These are phyloP conservation scores for Tenthredo distinguenda DNA, from an alignment of 2,888 invertebrate genomes.

Conservation along the genomic window DNA sequence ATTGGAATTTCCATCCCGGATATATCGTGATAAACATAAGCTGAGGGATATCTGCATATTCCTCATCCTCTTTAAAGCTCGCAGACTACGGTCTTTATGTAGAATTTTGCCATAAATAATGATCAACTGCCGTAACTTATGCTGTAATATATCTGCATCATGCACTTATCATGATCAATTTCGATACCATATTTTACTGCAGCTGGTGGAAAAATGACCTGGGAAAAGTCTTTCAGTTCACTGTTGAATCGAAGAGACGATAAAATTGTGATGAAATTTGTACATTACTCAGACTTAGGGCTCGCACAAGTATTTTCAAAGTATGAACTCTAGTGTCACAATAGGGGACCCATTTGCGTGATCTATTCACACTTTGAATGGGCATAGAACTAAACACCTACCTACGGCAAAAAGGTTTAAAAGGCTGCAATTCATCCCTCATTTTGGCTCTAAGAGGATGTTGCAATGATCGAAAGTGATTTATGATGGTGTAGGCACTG, in stretches of 20 bases:
- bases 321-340: not conserved
- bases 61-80: not conserved
- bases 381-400: not conserved
- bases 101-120: not conserved
- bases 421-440: not conserved
- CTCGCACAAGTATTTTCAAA: not conserved
- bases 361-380: not conserved
- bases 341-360: not conserved
- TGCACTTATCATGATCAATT: slow-evolving; percentile 8
- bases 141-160: not conserved
- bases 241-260: not conserved
- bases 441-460: not conserved
- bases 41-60: not conserved
- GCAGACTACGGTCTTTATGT: not conserved
- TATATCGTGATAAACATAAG: slow-evolving; percentile 4
- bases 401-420: not conserved
- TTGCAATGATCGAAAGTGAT: not conserved
- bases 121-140: not conserved
- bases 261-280: not conserved
- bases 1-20: slow-evolving; percentile 37
- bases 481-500: slow-evolving; percentile 60
- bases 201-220: not conserved
- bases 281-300: not conserved
- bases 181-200: not conserved
- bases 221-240: not conserved